These are phyloP conservation scores for Porites lobata DNA, from an alignment of 92 coral and sea anemone genomes.

Conservation along the genomic window DNA sequence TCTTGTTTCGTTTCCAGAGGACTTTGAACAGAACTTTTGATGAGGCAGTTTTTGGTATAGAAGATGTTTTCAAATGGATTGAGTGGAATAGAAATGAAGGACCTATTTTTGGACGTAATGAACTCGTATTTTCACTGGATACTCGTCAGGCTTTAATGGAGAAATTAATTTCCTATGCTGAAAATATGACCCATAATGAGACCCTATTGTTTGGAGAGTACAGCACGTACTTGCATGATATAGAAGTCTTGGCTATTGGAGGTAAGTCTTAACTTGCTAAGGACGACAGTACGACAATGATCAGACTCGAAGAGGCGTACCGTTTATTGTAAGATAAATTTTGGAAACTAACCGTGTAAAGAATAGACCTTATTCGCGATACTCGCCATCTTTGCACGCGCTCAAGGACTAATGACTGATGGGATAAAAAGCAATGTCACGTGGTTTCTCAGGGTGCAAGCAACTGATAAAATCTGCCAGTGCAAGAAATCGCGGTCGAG, in stretches of 20 bases:
- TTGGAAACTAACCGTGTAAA: too few relatives aligned
- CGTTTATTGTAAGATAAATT: too few relatives aligned
- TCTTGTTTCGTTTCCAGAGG: conserved; percentile 35
- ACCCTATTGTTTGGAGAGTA: background rate
- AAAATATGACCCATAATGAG: background rate
- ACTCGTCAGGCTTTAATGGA: background rate
- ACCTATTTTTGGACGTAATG: conserved; percentile 18
- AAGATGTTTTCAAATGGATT: background rate
- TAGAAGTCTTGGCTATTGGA: conserved; percentile 26
- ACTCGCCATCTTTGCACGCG: too few relatives aligned
- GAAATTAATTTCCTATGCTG: background rate
- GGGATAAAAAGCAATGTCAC: too few relatives aligned
- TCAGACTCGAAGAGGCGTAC: too few relatives aligned
- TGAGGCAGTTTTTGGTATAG: background rate
- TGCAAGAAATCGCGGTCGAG: too few relatives aligned
- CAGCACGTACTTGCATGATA: background rate
- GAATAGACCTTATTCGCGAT: too few relatives aligned
- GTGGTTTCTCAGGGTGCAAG: too few relatives aligned
- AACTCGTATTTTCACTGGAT: background rate
- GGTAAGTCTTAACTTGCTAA: conserved; percentile 7
- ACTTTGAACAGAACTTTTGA: background rate
- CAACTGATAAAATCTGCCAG: too few relatives aligned
- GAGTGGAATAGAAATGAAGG: conserved; percentile 12
- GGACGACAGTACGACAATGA: too few relatives aligned
- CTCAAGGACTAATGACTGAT: too few relatives aligned